These are phyloP conservation scores for Corvus hawaiiensis DNA, from an alignment of 2,113 vertebrate species.

Conservation along the genomic window DNA sequence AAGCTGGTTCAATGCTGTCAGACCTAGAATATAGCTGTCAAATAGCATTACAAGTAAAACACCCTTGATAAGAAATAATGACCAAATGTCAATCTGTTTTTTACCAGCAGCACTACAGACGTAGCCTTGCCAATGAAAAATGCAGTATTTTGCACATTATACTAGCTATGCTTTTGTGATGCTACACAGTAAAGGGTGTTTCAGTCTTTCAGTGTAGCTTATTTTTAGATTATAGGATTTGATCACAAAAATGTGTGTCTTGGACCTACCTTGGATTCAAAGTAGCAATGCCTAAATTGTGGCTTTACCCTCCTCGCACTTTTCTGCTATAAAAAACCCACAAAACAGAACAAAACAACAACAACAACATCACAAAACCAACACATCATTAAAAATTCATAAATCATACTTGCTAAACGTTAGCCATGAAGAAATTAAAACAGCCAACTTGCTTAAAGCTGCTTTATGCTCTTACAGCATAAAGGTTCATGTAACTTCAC, in stretches of 20 bases:
- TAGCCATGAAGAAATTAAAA: slow-evolving; percentile 10
- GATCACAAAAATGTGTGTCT: neutral
- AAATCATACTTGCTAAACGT: neutral
- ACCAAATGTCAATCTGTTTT: slow-evolving; percentile 83
- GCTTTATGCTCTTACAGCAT: neutral
- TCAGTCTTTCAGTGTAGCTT: slow-evolving; percentile 4
- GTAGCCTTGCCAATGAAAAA: slow-evolving; percentile 66
- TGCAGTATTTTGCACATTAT: slow-evolving; percentile 67
- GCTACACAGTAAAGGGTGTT: slow-evolving; percentile 10
- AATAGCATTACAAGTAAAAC: slow-evolving; percentile 87
- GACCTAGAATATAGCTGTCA: slow-evolving; percentile 91
- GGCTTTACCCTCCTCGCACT: neutral
- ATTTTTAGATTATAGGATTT: slow-evolving; percentile 2
- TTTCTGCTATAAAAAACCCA: neutral
- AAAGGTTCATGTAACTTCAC: neutral
- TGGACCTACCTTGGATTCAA: neutral
- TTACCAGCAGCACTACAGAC: slow-evolving; percentile 62
- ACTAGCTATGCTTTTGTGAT: slow-evolving; percentile 52
- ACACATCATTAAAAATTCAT: slow-evolving; percentile 27
- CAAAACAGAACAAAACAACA: neutral
- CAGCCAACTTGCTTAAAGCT: neutral
- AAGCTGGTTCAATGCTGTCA: slow-evolving; percentile 93
- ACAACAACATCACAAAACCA: neutral
- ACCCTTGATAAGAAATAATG: slow-evolving; percentile 91
- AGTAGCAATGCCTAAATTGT: neutral